Evolutionary conservation across 2,888 invertebrate genomes (phyloP).

Genomic region (Drosophila cognata): DNA sequence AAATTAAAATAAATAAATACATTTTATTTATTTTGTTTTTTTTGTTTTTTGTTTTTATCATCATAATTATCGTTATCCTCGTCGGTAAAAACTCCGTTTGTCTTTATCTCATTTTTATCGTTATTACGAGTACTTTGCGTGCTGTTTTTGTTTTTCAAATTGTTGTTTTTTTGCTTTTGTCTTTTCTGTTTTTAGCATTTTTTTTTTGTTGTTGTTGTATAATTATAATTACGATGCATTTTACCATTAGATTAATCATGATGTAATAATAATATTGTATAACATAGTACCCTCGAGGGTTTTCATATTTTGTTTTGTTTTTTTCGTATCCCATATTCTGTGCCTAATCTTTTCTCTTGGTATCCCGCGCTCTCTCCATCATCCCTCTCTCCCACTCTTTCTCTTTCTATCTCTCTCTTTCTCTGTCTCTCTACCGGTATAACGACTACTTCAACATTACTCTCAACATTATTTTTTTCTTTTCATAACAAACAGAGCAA

Average conservation of each 20-base stretch:
- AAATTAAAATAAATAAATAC: slow-evolving; percentile 85
- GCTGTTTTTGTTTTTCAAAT: slow-evolving; percentile 56
- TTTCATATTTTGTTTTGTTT: slow-evolving; percentile 20
- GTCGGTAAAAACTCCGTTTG: slow-evolving; percentile 74
- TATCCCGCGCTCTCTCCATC: slow-evolving; percentile 19
- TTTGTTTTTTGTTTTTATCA: slow-evolving; percentile 54
- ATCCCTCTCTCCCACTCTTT: neutral
- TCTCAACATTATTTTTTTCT: slow-evolving; percentile 63
- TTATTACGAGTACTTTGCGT: slow-evolving; percentile 60
- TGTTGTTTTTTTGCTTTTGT: slow-evolving; percentile 41
- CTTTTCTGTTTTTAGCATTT: slow-evolving; percentile 19
- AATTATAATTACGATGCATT: slow-evolving; percentile 66
- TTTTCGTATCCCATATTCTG: slow-evolving; percentile 52
- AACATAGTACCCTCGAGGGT: slow-evolving; percentile 62
- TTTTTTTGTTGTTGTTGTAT: slow-evolving; percentile 53
- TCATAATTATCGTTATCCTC: slow-evolving; percentile 67
- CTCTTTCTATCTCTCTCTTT: neutral
- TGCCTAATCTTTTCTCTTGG: slow-evolving; percentile 47
- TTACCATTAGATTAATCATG: slow-evolving; percentile 66
- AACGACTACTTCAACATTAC: slow-evolving; percentile 65
- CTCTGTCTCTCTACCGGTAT: slow-evolving; percentile 11
- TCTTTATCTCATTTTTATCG: slow-evolving; percentile 74
- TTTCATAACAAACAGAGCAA: slow-evolving; percentile 77
- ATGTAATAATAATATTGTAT: slow-evolving; percentile 74
- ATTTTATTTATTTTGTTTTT: slow-evolving; percentile 75